phyloP scores from a whole-genome alignment of 1,140 invertebrate species.

The Apis cerana region DNA sequence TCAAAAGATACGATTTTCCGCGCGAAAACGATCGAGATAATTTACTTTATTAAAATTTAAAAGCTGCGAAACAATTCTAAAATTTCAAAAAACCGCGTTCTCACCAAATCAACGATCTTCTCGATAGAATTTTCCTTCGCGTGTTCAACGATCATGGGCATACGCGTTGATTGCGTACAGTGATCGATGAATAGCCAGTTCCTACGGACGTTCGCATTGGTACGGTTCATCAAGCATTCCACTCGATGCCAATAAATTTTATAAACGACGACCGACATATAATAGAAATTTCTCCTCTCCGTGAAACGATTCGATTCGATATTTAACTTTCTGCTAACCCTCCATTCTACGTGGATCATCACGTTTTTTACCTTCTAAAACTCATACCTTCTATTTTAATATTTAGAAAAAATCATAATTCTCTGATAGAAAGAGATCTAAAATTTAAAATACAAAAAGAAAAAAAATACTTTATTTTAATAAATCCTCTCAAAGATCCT shows the following conservation, averaged over 20 bases:
- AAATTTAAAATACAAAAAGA: too few relatives aligned
- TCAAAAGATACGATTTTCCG: too few relatives aligned
- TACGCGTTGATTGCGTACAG: slow-evolving; percentile 20
- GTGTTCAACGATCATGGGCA: background rate
- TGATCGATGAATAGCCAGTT: slow-evolving; percentile 25
- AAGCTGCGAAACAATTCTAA: background rate
- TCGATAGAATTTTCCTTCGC: background rate
- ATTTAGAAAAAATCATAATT: too few relatives aligned
- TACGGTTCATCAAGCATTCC: slow-evolving; percentile 30
- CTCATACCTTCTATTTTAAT: too few relatives aligned
- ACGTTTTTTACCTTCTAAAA: too few relatives aligned
- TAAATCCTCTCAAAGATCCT: too few relatives aligned
- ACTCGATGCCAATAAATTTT: slow-evolving; percentile 17
- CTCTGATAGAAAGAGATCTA: too few relatives aligned
- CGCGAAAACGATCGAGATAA: too few relatives aligned
- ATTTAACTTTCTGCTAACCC: too few relatives aligned
- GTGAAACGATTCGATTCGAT: background rate
- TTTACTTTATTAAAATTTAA: background rate
- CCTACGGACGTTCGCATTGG: background rate
- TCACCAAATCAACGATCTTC: background rate
- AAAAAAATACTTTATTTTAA: too few relatives aligned
- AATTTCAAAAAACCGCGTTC: background rate
- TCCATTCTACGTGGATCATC: too few relatives aligned
- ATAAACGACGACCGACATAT: slow-evolving; percentile 27
- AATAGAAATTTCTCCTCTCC: slow-evolving; percentile 15